These are phyloP conservation scores for Elaphurus davidianus DNA, from an alignment of 2,113 vertebrate genomes.

Conservation along the genomic window DNA sequence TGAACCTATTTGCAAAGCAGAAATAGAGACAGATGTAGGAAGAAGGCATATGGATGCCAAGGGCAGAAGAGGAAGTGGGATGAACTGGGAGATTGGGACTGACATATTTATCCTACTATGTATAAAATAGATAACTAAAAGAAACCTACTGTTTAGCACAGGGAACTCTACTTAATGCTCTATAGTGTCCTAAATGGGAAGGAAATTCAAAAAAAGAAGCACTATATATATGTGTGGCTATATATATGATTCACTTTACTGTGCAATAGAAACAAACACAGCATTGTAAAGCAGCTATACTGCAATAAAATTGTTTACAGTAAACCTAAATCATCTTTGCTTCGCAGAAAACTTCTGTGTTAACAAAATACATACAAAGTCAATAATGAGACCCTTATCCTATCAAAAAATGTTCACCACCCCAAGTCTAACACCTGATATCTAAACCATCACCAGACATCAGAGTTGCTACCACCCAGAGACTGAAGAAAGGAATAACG, in stretches of 20 bases:
- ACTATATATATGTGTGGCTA: background rate
- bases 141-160: background rate
- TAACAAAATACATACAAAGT: background rate
- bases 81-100: background rate
- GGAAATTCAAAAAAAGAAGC: background rate
- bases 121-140: background rate
- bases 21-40: background rate
- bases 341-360: background rate
- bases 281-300: background rate
- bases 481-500: rapidly evolving
- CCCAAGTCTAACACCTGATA: rapidly evolving
- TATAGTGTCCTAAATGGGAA: background rate
- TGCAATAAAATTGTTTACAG: background rate
- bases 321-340: background rate
- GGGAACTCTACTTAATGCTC: background rate
- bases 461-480: background rate
- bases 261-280: background rate
- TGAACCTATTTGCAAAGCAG: background rate
- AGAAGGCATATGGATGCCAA: background rate
- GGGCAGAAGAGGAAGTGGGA: background rate
- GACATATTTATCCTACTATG: background rate
- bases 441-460: rapidly evolving
- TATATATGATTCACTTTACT: background rate
- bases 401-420: background rate
- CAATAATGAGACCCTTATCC: background rate